phyloP scores from a whole-genome alignment of 1,140 invertebrate genomes.

The Dendroctonus ponderosae region DNA sequence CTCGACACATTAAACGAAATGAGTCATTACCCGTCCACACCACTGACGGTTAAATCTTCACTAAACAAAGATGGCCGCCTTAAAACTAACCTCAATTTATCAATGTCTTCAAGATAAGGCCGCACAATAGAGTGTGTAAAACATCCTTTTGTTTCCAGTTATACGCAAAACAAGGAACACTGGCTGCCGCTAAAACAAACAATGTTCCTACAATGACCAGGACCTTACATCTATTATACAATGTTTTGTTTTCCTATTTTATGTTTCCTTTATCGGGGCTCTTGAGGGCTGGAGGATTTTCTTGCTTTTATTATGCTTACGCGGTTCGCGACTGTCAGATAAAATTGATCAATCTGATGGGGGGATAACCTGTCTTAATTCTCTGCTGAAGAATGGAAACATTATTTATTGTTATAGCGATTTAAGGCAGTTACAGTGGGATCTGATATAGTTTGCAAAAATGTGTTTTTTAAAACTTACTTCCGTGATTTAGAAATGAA shows the following conservation, averaged over 20 bases:
- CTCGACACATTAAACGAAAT: not conserved
- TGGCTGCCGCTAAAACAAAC: constrained; percentile 41
- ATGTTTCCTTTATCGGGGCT: constrained; percentile 30
- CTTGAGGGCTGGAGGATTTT: constrained; percentile 22
- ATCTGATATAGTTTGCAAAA: too few relatives aligned
- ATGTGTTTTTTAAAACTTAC: too few relatives aligned
- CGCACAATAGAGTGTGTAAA: constrained; percentile 52
- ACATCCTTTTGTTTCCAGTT: constrained; percentile 49
- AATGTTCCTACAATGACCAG: constrained; percentile 46
- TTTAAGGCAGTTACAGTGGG: too few relatives aligned
- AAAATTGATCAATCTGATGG: constrained; percentile 4
- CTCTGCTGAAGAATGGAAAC: too few relatives aligned
- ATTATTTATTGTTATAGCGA: too few relatives aligned
- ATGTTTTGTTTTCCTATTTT: constrained; percentile 32
- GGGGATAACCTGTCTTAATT: not conserved
- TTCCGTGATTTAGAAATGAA: too few relatives aligned
- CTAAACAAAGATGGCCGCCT: constrained; percentile 49
- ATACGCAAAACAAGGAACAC: constrained; percentile 46
- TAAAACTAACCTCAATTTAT: constrained; percentile 53
- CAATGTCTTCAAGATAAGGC: constrained; percentile 52
- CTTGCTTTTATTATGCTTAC: constrained; percentile 19
- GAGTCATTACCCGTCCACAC: constrained; percentile 8
- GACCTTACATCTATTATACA: constrained; percentile 36
- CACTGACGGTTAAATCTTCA: constrained; percentile 27
- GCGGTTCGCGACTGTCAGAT: not conserved